Base-by-base conservation (phyloP, 1,140 invertebrate species). In the Stratiolaelaps scimitus region DNA sequence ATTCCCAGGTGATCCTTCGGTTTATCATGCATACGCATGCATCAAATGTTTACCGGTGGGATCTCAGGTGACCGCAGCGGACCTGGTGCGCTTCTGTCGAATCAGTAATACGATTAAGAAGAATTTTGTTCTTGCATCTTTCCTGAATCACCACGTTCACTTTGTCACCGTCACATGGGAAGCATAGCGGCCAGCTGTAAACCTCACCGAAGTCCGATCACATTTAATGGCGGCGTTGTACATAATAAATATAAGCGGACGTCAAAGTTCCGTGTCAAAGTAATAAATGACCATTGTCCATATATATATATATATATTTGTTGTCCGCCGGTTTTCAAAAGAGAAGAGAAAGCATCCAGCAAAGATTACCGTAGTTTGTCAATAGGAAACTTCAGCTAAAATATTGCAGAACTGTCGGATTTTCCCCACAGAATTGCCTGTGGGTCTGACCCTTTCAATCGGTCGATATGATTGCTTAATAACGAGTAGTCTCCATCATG, bases 101-200 rank as follows among this genome's bases (percentile, higher is more conserved):
- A 60, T 60, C 53, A 34, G 53, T 34, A 29, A 26, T 17, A 29
- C 53, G 26, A 34, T 60, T 15, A 60, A 60, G 53, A 60, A 60
- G 10, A 60, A 60, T 34, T 29, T 60, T 26, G 53, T 60, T 15
- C 17, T 60, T 15, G 53, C 53, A 15, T 29, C 53, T 15, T 15
- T 60, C 10, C 17, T 26, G 2, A 34, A 60, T n/a, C 26, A 34
- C 26, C n/a, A 60, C 17, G 53, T 60, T 15, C 26, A 10, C n/a
- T 60, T 26, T 60, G 17, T 23, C 53, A 60, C 53, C 20, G 26
- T 60, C 1, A 60, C 15, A 6, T 60, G 53, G 53, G 53, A 60
- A 26, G 53, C 23, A n/a, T 60, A 34, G 34, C 2, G 15, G 15
- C 19, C 26, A 17, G 23, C 15, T 1, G 2, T 26, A 23, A 26